These are phyloP conservation scores for Homalodisca vitripennis DNA, from an alignment of 1,140 invertebrate genomes.

Conservation along the genomic window DNA sequence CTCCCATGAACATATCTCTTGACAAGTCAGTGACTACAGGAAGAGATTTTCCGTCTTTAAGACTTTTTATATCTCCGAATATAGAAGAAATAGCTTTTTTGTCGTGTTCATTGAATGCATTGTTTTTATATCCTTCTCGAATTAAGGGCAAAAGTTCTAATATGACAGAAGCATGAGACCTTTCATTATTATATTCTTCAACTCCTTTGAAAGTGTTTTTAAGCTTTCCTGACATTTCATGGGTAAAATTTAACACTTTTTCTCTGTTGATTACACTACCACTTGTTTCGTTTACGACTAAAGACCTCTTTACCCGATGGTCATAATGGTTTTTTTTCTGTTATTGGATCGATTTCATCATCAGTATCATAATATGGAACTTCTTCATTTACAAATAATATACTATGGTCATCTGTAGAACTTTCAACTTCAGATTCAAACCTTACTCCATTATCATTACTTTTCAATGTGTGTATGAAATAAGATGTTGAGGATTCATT, in stretches of 20 bases:
- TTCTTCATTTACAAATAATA: no score
- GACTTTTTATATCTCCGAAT: background rate
- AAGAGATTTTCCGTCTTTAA: background rate
- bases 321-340: no score
- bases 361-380: no score
- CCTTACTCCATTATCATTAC: no score
- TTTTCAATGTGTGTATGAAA: no score
- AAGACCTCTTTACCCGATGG: background rate
- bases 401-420: no score
- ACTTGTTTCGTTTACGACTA: background rate
- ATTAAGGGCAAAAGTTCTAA: constrained; percentile 11
- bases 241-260: background rate
- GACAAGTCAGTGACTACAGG: background rate
- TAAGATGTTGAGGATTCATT: no score
- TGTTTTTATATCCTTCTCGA: constrained; percentile 9
- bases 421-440: no score
- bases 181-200: no score
- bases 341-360: no score
- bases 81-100: background rate
- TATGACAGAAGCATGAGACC: background rate
- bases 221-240: no score
- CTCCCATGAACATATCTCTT: background rate
- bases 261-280: background rate
- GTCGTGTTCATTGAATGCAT: constrained; percentile 17
- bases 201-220: no score